Evolutionary conservation across 2,797 vertebrate genomes (phyloP).

Genomic region (Taenioides sp.): DNA sequence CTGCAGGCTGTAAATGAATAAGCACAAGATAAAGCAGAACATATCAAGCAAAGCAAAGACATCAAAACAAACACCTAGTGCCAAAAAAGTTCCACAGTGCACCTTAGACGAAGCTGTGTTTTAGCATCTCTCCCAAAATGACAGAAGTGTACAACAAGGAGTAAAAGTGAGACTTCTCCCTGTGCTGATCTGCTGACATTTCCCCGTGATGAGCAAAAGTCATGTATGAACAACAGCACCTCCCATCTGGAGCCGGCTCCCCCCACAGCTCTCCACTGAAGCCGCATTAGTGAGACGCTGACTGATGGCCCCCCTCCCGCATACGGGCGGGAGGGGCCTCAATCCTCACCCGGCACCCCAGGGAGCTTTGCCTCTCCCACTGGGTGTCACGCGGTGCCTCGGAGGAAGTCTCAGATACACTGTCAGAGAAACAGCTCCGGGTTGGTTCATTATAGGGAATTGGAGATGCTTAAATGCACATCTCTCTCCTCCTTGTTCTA

Average conservation of each 20-base stretch:
- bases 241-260: slow-evolving; percentile 37
- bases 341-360: slow-evolving; percentile 29
- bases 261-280: background rate
- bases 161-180: background rate
- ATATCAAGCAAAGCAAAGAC: too few relatives aligned
- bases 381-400: slow-evolving; percentile 14
- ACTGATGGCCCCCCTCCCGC: slow-evolving; percentile 47
- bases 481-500: background rate
- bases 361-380: slow-evolving; percentile 36
- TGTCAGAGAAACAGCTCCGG: slow-evolving; percentile 18
- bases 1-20: too few relatives aligned
- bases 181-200: background rate
- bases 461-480: slow-evolving; percentile 18
- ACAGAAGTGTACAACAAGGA: too few relatives aligned
- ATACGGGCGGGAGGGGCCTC: slow-evolving; percentile 53
- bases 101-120: too few relatives aligned
- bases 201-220: background rate
- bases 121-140: background rate
- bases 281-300: slow-evolving; percentile 43
- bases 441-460: slow-evolving; percentile 25
- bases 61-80: too few relatives aligned
- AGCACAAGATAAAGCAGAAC: too few relatives aligned
- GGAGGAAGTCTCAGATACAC: slow-evolving; percentile 20
- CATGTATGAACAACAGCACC: slow-evolving; percentile 8
- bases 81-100: too few relatives aligned